These are phyloP conservation scores for Manis crassicaudata DNA, from an alignment of 2,797 vertebrate species.

Conservation along the genomic window DNA sequence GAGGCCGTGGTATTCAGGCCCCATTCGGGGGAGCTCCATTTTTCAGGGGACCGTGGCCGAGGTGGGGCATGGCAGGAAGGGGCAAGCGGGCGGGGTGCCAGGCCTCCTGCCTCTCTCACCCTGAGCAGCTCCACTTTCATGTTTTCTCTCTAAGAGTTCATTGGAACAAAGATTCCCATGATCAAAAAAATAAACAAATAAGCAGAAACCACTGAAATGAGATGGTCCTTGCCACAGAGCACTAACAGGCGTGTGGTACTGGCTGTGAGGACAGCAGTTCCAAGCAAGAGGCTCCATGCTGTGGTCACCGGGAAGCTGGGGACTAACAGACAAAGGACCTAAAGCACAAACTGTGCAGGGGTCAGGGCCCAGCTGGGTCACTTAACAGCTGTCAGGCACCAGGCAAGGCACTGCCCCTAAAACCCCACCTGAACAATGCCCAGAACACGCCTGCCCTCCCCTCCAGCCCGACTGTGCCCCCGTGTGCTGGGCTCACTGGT, in stretches of 20 bases:
- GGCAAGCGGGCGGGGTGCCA: background rate
- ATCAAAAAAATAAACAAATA: background rate
- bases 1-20: background rate
- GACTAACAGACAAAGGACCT: background rate
- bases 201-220: background rate
- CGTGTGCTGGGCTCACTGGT: background rate
- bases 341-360: background rate
- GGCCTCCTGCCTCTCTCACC: background rate
- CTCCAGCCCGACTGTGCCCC: background rate
- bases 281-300: background rate
- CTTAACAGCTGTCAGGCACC: background rate
- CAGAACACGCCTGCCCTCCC: rapidly evolving
- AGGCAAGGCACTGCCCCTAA: background rate
- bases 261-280: background rate
- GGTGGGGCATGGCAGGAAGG: rapidly evolving
- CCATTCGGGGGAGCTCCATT: rapidly evolving
- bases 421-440: background rate
- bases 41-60: background rate
- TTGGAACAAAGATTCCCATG: background rate
- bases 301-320: background rate
- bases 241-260: no score
- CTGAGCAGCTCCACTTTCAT: background rate
- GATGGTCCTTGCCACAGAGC: background rate
- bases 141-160: background rate
- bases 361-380: background rate